Base-by-base conservation (phyloP, 2,113 vertebrate genomes). In the Anser cygnoides region DNA sequence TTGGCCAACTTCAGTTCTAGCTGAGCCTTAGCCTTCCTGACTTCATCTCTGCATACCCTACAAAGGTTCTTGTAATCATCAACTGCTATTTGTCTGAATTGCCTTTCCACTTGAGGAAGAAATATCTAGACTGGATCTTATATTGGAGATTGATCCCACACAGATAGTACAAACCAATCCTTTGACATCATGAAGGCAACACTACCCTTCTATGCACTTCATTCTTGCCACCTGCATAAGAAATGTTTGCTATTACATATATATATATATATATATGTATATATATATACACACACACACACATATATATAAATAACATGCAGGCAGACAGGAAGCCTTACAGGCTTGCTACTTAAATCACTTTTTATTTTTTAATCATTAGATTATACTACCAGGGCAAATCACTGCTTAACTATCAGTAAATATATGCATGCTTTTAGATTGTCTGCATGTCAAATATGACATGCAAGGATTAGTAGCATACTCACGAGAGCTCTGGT, bases 191-290 rank as follows among this genome's bases (percentile, higher is more conserved):
- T 0, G 1, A n/a, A 21, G 29, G 25, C 35, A 21, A 73, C 20
- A 18, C 3, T 13, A 18, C 26, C 10, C 12, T 8, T 33, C 26
- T 58, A 13, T 0, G 3, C 0, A 2, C 35, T 68, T 31, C 18
- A 55, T n/a, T 55, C 57, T 57, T 74, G 25, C 3, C 1, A 49
- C 35, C 65, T 31, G 13, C n/a, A 0, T 4, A 46, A 52, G 10
- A 65, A 55, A 14, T 70, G 18, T 11, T 20, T 52, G 10, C 6
- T 43, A 17, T 13, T 49, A 11, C 46, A 49, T 21, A 49, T 5
- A 49, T 7, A 46, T 9, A 46, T 46, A 46, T 9, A 10, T 20
- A 10, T 20, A 8, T 44, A 41, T 41, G 12, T 41, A 41, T 35
- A 35, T 35, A 35, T 35, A 35, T 35, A 35, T 35, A 37, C 37